Evolutionary conservation across 2,888 invertebrate genomes (phyloP), one percentile per base, ranked within the genome.

Genomic region (Psylliodes chrysocephalus): DNA sequence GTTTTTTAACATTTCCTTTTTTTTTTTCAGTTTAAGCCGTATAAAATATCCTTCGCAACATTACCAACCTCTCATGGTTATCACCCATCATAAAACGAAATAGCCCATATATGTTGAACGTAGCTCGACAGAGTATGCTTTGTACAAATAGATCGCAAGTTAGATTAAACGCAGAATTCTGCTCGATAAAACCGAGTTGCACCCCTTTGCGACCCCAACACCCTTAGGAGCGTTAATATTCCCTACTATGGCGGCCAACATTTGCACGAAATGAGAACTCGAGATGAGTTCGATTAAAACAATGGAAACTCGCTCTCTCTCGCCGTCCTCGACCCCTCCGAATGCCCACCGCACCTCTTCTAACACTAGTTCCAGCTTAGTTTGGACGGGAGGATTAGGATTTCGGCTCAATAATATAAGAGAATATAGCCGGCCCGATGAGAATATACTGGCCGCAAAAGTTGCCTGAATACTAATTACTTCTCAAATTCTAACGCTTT

Each of bases 271-370:
- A 82, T 81, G 81, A 81, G 81, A 81, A 79, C 79, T 78, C 77
- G 79, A 81, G 81, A 82, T 81, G 82, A 81, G 81, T 82, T 81
- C 81, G 81, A 82, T 82, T 82, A 81, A 82, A 82, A 82, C 81
- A 81, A 82, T 81, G 81, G 79, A 79, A 71, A 69, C 63, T 61
- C 56, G 30, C 61, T 40, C 57, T 60, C 54, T 60, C 66, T 59
- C 66, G 59, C 64, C 60, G 61, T 52, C 49, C 33, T 14, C 38
- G 47, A 38, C 66, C 60, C 62, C 63, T 60, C 61, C 61, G 42
- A 66, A 57, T 51, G 54, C 66, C 62, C 67, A 62, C 68, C 66
- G 70, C 67, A 72, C 72, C 75, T n/a, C n/a, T n/a, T n/a, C n/a
- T 74, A 73, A 76, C 75, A 75, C 74, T 77, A 76, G 76, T 77